These are phyloP conservation scores for Ptychoptera albimana DNA, from an alignment of 2,888 invertebrate species.

Conservation along the genomic window DNA sequence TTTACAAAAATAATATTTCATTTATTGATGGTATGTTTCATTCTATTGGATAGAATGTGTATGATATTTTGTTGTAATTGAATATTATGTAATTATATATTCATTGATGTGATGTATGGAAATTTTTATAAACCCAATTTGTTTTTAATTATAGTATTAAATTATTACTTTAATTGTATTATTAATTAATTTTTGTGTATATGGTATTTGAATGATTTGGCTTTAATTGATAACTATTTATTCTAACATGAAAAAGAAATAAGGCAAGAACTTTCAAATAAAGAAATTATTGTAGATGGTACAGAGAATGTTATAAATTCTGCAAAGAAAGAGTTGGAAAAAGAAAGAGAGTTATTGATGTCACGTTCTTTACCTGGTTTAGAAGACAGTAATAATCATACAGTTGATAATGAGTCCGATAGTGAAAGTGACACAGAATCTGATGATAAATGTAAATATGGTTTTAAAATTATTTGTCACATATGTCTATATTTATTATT, in stretches of 20 bases:
- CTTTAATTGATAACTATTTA: too few species aligned
- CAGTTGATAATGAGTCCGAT: slow-evolving; percentile 41
- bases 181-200: not conserved
- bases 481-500: too few species aligned
- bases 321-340: slow-evolving; percentile 66
- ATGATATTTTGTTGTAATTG: not conserved
- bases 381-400: slow-evolving; percentile 40
- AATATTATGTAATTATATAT: not conserved
- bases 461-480: too few species aligned
- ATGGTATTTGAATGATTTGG: not conserved
- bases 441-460: slow-evolving; percentile 35
- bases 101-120: too few species aligned
- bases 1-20: slow-evolving; percentile 9
- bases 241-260: too few species aligned
- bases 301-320: slow-evolving; percentile 44
- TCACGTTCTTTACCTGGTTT: slow-evolving; percentile 26
- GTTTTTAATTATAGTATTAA: not conserved
- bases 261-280: too few species aligned
- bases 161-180: too few species aligned
- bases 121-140: too few species aligned
- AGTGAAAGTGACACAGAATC: slow-evolving; percentile 41
- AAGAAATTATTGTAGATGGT: slow-evolving; percentile 16
- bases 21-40: slow-evolving; percentile 11
- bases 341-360: slow-evolving; percentile 37
- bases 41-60: slow-evolving; percentile 9